Evolutionary conservation across 1,140 invertebrate genomes (phyloP).

Genomic region (Acromyrmex echinatior): DNA sequence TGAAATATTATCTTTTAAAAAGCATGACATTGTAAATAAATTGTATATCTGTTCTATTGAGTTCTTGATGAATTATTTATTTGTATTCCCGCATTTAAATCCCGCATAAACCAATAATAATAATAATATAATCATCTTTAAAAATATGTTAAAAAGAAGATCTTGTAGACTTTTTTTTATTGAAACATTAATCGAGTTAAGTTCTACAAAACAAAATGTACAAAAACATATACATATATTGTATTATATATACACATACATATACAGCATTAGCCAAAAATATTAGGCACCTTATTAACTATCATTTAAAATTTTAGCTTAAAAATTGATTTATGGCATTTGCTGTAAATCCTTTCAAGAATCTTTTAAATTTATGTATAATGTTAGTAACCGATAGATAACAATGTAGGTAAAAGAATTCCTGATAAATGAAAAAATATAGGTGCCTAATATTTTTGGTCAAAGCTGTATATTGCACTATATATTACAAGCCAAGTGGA

Average conservation of each 20-base stretch:
- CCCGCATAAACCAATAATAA: background rate
- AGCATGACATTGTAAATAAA: conserved; percentile 80
- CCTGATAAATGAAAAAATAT: too few relatives aligned
- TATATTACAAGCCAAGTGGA: background rate
- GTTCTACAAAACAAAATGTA: background rate
- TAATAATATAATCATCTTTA: background rate
- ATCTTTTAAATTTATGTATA: too few relatives aligned
- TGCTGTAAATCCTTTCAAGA: too few relatives aligned
- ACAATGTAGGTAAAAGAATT: too few relatives aligned
- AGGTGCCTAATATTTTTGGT: too few relatives aligned
- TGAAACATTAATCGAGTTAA: background rate
- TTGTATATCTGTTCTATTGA: conserved; percentile 82
- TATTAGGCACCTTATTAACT: too few relatives aligned
- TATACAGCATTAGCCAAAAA: too few relatives aligned
- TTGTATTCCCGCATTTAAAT: background rate
- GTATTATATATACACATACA: too few relatives aligned
- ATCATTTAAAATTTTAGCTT: too few relatives aligned
- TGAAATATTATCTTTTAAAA: conserved; percentile 55
- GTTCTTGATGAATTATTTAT: background rate
- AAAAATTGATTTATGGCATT: too few relatives aligned
- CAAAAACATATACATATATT: background rate
- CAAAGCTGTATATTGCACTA: background rate
- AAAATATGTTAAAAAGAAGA: background rate
- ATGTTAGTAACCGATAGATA: too few relatives aligned
- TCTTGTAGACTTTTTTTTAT: background rate